Base-by-base conservation (phyloP, 2,113 vertebrate species). In the Nipponia nippon region DNA sequence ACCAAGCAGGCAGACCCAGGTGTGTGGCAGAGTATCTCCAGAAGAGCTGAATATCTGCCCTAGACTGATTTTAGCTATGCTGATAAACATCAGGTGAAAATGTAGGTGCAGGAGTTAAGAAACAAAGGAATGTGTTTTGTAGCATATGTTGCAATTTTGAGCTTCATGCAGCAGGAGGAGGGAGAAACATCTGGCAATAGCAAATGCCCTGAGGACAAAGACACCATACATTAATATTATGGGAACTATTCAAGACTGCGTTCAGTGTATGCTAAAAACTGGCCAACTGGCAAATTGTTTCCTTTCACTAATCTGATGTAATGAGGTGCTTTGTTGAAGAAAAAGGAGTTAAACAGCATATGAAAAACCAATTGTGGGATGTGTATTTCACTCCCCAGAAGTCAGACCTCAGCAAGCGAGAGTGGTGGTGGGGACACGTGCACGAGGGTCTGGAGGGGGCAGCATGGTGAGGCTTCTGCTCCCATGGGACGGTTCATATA, bases 141-240 rank as follows among this genome's bases (percentile, higher is more conserved):
- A 95, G 88, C 69, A 65, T 52, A 89, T 93, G 86, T 96, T 96
- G 96, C 56, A 97, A 96, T 93, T 94, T 88, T 72, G 53, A 96
- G 76, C 87, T 93, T 88, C 85, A 80, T 25, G 9, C 49, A 94
- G 52, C 52, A 95, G 94, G 25, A 89, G 67, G 36, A 96, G n/a
- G 19, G 65, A 88, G 87, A 94, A 97, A 96, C 58, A 95, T 93
- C 95, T 97, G 95, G 71, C 86, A 92, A 73, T 26, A 90, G 67
- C 27, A 65, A 95, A 93, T 82, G 61, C 76, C 92, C 81, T 46
- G 38, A 92, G 62, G 90, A 79, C 49, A 81, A 90, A 96, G 77
- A 67, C 86, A 89, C 29, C 73, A 40, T 79, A 73, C 20, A 36
- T 80, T 96, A 93, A 86, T 84, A 94, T 72, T 83, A 92, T 94